phyloP scores from a whole-genome alignment of 1,140 invertebrate genomes.

The Thrips palmi region DNA sequence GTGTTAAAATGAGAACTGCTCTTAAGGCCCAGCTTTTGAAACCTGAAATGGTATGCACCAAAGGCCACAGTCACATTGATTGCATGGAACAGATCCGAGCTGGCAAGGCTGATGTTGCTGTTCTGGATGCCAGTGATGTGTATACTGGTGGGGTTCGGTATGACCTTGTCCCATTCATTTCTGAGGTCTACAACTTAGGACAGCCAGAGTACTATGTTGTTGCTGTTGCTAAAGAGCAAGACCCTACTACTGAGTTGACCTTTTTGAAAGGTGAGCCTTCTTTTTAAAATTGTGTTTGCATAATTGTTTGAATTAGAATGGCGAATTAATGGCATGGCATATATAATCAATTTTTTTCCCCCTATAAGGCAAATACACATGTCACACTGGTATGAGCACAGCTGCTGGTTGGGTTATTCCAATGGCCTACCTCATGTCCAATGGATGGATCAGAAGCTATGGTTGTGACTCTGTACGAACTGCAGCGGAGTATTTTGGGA shows the following conservation, averaged over 20 bases:
- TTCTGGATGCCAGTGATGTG: slow-evolving; percentile 85
- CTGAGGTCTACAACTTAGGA: slow-evolving; percentile 74
- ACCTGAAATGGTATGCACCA: slow-evolving; percentile 73
- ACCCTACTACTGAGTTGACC: slow-evolving; percentile 68
- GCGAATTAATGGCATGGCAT: slow-evolving; percentile 1
- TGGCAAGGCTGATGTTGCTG: slow-evolving; percentile 57
- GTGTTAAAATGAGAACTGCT: slow-evolving; percentile 80
- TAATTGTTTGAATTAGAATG: neutral
- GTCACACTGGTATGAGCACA: slow-evolving; percentile 78
- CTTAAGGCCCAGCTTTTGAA: slow-evolving; percentile 71
- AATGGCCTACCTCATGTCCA: slow-evolving; percentile 79
- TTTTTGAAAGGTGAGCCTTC: slow-evolving; percentile 51
- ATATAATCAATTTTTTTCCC: slow-evolving; percentile 10
- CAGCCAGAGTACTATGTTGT: slow-evolving; percentile 83
- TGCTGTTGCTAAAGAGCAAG: slow-evolving; percentile 77
- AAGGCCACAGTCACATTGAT: slow-evolving; percentile 64
- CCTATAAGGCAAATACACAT: slow-evolving; percentile 53
- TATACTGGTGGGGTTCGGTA: slow-evolving; percentile 73
- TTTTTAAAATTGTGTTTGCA: slow-evolving; percentile 4
- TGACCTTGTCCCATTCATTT: slow-evolving; percentile 67
- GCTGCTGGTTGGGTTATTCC: slow-evolving; percentile 94
- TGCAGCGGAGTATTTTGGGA: slow-evolving; percentile 81
- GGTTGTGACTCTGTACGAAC: slow-evolving; percentile 77
- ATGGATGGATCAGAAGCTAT: slow-evolving; percentile 80
- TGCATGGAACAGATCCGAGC: slow-evolving; percentile 56